Conservation (phyloP, 30 jellyfish, hydroid and myxozoan species). For the Cassiopea xamachana region DNA sequence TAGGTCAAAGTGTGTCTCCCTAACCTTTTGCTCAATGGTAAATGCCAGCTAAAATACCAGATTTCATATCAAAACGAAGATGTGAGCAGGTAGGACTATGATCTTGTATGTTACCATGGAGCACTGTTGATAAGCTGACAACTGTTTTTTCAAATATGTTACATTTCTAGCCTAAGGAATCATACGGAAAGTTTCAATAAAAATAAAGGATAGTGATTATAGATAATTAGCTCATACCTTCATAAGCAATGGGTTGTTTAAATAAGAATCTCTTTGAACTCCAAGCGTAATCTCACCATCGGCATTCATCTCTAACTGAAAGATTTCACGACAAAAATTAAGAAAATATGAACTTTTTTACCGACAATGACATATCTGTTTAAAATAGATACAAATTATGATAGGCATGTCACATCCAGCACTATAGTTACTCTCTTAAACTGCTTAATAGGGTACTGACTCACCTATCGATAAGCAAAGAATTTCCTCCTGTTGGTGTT, state of each 20-base stretch:
- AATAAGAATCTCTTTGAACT: conserved; percentile 62
- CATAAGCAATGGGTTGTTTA: conserved; percentile 68
- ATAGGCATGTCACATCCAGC: background rate
- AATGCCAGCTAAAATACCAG: no score
- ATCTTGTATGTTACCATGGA: no score
- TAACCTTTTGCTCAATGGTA: no score
- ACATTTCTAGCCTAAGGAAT: no score
- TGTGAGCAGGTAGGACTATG: no score
- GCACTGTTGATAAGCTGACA: no score
- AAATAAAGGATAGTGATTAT: no score
- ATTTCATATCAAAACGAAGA: no score
- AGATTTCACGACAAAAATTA: background rate
- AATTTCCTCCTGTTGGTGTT: background rate
- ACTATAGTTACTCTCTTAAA: background rate
- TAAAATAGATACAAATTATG: background rate
- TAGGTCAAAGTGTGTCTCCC: no score
- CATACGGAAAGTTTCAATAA: no score
- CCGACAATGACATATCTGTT: background rate
- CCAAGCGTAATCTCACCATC: conserved; percentile 52
- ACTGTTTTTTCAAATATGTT: no score
- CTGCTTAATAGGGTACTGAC: background rate
- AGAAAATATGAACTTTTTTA: background rate
- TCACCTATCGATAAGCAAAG: background rate
- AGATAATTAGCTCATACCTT: conserved; percentile 31
- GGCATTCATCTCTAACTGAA: conserved; percentile 25